These are phyloP conservation scores for Pristionchus entomophagus DNA, from an alignment of 2,888 invertebrate genomes.

Conservation along the genomic window DNA sequence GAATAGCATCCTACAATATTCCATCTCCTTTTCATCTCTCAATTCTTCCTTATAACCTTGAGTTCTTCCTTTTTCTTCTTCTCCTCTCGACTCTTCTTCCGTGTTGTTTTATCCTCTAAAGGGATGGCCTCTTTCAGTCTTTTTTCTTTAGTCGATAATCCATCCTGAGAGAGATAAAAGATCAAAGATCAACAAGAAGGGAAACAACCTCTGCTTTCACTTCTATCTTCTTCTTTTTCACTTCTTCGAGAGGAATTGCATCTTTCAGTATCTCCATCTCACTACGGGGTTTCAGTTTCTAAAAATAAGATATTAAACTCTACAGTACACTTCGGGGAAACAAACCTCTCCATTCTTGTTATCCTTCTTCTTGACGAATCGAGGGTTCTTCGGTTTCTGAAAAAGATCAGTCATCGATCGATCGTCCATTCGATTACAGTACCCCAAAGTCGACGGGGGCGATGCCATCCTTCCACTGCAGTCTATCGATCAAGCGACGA, in stretches of 20 bases:
- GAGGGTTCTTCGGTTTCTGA: not conserved
- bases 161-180: not conserved
- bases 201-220: too few species aligned
- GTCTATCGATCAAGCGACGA: not conserved
- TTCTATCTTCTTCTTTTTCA: too few species aligned
- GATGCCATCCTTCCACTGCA: constrained; percentile 21
- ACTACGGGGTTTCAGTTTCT: not conserved
- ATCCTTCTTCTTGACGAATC: not conserved
- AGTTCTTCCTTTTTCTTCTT: constrained; percentile 11
- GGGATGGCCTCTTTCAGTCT: not conserved
- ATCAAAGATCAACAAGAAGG: not conserved
- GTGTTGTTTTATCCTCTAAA: too few species aligned
- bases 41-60: not conserved
- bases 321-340: not conserved
- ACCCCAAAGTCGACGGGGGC: not conserved
- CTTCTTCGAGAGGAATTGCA: not conserved
- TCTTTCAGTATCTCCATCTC: not conserved
- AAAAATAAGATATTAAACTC: not conserved
- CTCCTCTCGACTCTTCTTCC: not conserved
- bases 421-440: not conserved
- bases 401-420: not conserved
- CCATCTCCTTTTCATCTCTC: too few species aligned
- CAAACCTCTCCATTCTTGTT: not conserved
- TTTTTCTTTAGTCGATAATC: not conserved
- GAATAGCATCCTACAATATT: not conserved